Evolutionary conservation across 1,140 invertebrate genomes (phyloP), one percentile per base, ranked within the genome.

Genomic region (Macrosteles quadrilineatus): DNA sequence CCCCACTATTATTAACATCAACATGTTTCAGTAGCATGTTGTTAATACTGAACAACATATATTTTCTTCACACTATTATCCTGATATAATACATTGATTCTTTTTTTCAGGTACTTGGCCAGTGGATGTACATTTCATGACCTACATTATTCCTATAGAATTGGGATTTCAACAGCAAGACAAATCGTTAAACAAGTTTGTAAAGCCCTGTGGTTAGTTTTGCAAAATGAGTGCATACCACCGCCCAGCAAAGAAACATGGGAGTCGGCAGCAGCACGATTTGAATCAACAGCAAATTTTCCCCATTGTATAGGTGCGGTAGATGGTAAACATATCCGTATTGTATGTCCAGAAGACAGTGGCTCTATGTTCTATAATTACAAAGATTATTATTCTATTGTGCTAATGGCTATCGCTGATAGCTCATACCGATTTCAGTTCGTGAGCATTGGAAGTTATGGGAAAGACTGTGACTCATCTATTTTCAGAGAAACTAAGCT

Each of bases 271-370:
- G 40, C 62, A 36, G 30, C 27, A 23, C 27, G 27, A 23, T 71
- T 67, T 27, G 63, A 67, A 55, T 43, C 25, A 30, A 29, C 55
- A 21, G 40, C 63, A 21, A 79, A 82, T 76, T 82, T 84, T 76
- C 82, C 82, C 4, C 76, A 80, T 59, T 83, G 81, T 72, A 68
- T 83, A 30, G 81, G 79, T 21, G 80, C 80, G 1, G 72, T 85
- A 6, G 81, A 84, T 77, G 81, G 80, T 9, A 83, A 83, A 75
- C 80, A 73, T 43, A 65, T 74, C 29, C 40, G 68, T 9, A 67
- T 73, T 11, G 62, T 53, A 12, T 50, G 36, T 23, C 73, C 70
- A 9, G 14, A 23, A 43, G 59, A 71, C 23, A 68, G 32, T 36
- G 71, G 71, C 31, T 71, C 69, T 19, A 55, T 57, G 32, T 74